Evolutionary conservation across 1,140 invertebrate genomes (phyloP).

Genomic region (Dufourea novaeangliae): DNA sequence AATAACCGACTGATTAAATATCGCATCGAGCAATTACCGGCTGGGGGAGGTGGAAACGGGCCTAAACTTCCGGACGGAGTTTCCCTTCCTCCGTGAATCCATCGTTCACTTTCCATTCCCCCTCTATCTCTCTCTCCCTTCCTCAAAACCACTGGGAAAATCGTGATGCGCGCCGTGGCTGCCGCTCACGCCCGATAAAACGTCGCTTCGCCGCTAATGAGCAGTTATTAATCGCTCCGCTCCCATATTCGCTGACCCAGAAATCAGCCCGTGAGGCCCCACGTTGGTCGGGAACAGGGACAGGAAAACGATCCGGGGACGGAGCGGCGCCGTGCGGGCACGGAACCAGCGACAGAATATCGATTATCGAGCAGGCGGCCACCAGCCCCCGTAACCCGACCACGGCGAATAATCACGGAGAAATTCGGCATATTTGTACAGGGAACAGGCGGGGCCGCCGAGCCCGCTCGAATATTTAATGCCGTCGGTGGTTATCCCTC

Average conservation of each 20-base stretch:
- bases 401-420: slow-evolving; percentile 27
- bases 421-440: slow-evolving; percentile 47
- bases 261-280: slow-evolving; percentile 26
- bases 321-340: too few relatives aligned
- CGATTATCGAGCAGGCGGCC: slow-evolving; percentile 18
- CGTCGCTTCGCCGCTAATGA: slow-evolving; percentile 30
- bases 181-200: slow-evolving; percentile 7
- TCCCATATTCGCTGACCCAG: slow-evolving; percentile 38
- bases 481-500: slow-evolving; percentile 12
- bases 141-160: too few relatives aligned
- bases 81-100: not conserved
- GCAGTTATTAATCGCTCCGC: slow-evolving; percentile 41
- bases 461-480: slow-evolving; percentile 27
- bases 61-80: not conserved
- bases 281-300: too few relatives aligned
- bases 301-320: slow-evolving; percentile 9
- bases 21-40: too few relatives aligned
- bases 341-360: slow-evolving; percentile 27
- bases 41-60: not conserved
- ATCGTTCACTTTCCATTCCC: not conserved
- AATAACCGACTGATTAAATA: too few relatives aligned
- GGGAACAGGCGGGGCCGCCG: slow-evolving; percentile 30
- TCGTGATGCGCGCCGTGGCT: not conserved
- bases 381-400: slow-evolving; percentile 1
- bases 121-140: too few relatives aligned